Conservation (phyloP, 2,888 invertebrate species). For the Apodemia mormo region DNA sequence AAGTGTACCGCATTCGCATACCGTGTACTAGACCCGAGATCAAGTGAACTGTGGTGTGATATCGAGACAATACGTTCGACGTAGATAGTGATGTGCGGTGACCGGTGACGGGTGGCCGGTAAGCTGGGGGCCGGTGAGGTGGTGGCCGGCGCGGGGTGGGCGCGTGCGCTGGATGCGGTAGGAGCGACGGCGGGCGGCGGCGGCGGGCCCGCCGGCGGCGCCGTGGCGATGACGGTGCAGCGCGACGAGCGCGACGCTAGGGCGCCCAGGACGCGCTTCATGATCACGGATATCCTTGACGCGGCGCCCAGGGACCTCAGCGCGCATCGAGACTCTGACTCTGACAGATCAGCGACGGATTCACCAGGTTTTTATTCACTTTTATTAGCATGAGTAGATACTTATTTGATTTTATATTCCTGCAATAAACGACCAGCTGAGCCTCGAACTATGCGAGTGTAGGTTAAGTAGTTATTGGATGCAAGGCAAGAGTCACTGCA, state of each 20-base stretch:
- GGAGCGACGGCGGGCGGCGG: constrained; percentile 47
- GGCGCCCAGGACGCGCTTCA: constrained; percentile 90
- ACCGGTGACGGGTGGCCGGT: constrained; percentile 42
- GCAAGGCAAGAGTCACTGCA: too few relatives aligned
- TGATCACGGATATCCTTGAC: constrained; percentile 93
- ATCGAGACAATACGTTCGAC: constrained; percentile 22
- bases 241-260: constrained; percentile 87
- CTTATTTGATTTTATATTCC: too few relatives aligned
- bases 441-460: too few relatives aligned
- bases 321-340: constrained; percentile 80
- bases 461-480: too few relatives aligned
- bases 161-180: constrained; percentile 58
- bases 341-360: constrained; percentile 81
- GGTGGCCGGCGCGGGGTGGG: constrained; percentile 54
- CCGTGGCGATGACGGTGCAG: constrained; percentile 83
- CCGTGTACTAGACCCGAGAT: constrained; percentile 19
- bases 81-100: constrained; percentile 46
- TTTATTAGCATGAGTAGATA: constrained; percentile 16
- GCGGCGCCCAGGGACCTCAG: constrained; percentile 81
- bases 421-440: too few relatives aligned
- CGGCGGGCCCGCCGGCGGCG: constrained; percentile 66
- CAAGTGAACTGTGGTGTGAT: constrained; percentile 31
- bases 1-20: constrained; percentile 27
- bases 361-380: constrained; percentile 67
- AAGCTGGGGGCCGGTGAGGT: constrained; percentile 62